Base-by-base conservation (phyloP, 2,888 invertebrate genomes). In the Aporophyla nigra region DNA sequence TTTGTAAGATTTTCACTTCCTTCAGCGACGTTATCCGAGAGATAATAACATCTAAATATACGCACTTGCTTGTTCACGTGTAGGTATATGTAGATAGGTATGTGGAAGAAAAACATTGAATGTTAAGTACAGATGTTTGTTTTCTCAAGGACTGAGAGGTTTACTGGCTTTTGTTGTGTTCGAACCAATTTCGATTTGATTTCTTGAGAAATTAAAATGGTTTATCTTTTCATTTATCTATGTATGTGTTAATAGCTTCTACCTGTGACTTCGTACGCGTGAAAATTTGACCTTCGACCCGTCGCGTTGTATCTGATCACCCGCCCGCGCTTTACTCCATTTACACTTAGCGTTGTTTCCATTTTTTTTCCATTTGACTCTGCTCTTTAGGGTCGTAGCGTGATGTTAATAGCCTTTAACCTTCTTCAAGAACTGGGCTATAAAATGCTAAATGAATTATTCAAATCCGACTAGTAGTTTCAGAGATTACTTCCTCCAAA, bases 1-100 rank as follows among this genome's bases (percentile, higher is more conserved):
- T 94, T 94, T 94, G 93, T 94, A 87, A 93, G 92, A 92, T 93
- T 93, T 94, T 94, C 93, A 91, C 92, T 92, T 91, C 92, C 87
- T 92, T 90, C 90, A 86, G 91, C 88, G 91, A 89, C 91, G 87
- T 90, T 87, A 92, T 89, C 84, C 89, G 80, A 84, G 76, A 89
- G 86, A 85, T 88, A 86, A 90, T 89, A 88, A 90, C 77, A 80
- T 87, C 75, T 78, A 81, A 84, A 85, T 89, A 89, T 76, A 83
- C 78, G 54, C 67, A 74, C 62, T 65, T 40, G 51, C 69, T 58
- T 71, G 69, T 61, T 49, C 78, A 63, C 65, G 40, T 49, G 21
- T 58, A 53, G n/a, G 43, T 76, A 61, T 67, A n/a, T n/a, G n/a
- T n/a, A 53, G 69, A 33, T 46, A 74, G 74, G 19, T 66, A 54